phyloP scores from a whole-genome alignment of 2,888 invertebrate species.

The Coelinius sp. region DNA sequence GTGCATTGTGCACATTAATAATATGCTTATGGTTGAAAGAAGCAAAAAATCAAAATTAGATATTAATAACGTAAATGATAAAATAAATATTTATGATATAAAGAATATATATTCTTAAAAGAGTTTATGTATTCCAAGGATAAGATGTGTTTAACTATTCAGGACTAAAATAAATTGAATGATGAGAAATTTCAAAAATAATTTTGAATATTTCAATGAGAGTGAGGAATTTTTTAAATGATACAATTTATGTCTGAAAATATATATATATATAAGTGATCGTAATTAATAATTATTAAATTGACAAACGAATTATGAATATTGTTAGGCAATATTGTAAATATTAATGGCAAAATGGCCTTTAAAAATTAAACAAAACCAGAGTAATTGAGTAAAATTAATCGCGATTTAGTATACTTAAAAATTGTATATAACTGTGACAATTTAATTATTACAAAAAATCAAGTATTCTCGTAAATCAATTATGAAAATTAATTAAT shows the following conservation, averaged over 20 bases:
- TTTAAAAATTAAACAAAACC: constrained; percentile 3
- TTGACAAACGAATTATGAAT: constrained; percentile 38
- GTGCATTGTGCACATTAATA: constrained; percentile 9
- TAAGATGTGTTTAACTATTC: constrained; percentile 34
- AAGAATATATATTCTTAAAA: constrained; percentile 38
- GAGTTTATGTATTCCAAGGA: constrained; percentile 48
- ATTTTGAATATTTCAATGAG: background rate
- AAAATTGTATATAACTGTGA: constrained; percentile 39
- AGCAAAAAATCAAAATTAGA: constrained; percentile 51
- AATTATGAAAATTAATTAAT: background rate
- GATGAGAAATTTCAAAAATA: background rate
- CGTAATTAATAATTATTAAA: constrained; percentile 16
- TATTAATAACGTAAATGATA: constrained; percentile 43
- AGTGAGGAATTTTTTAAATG: background rate
- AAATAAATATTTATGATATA: constrained; percentile 23
- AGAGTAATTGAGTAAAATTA: background rate
- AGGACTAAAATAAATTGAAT: constrained; percentile 42
- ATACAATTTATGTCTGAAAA: background rate
- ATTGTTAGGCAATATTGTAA: constrained; percentile 35
- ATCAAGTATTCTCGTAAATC: background rate
- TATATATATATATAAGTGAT: constrained; percentile 1
- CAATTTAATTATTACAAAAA: background rate
- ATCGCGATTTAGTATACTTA: background rate
- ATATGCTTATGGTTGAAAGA: constrained; percentile 15
- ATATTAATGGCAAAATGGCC: constrained; percentile 34